Percentiles rank a stretch among this genome's conserved stretches.
phyloP scores from a whole-genome alignment of 2,113 vertebrate genomes.

The Lota lota region DNA sequence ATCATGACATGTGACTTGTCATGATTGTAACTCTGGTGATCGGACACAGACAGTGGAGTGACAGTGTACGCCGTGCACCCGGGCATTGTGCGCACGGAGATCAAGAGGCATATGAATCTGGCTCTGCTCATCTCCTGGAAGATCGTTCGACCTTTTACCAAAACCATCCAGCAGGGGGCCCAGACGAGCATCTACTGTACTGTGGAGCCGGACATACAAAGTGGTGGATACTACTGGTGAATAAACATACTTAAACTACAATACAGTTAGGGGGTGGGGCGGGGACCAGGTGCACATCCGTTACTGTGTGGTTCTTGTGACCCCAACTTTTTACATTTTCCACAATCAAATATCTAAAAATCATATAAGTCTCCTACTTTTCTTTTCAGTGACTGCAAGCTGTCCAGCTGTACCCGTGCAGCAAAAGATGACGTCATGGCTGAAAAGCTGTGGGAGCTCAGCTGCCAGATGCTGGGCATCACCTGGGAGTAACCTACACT shows the following conservation, averaged over 20 bases:
- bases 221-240: constrained; percentile 52
- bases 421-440: constrained; percentile 46
- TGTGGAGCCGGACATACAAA: constrained; percentile 41
- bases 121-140: constrained; percentile 37
- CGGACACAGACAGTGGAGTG: constrained; percentile 40
- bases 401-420: constrained; percentile 31
- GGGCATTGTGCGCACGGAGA: constrained; percentile 51
- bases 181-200: constrained; percentile 58
- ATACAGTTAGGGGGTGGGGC: too few relatives aligned
- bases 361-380: not conserved
- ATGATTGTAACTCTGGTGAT: not conserved
- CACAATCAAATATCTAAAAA: too few relatives aligned
- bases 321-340: too few relatives aligned
- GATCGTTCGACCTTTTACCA: constrained; percentile 42
- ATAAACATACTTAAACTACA: too few relatives aligned
- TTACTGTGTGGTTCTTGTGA: too few relatives aligned
- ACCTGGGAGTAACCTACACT: not conserved
- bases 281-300: too few relatives aligned
- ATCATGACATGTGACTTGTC: too few relatives aligned
- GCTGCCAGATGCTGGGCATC: constrained; percentile 52
- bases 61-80: constrained; percentile 54
- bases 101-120: constrained; percentile 46
- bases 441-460: constrained; percentile 52
- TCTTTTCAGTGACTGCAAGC: constrained; percentile 38
- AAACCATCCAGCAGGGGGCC: constrained; percentile 48